phyloP scores from a whole-genome alignment of 2,797 vertebrate genomes.

The Acanthurus leucopareius region DNA sequence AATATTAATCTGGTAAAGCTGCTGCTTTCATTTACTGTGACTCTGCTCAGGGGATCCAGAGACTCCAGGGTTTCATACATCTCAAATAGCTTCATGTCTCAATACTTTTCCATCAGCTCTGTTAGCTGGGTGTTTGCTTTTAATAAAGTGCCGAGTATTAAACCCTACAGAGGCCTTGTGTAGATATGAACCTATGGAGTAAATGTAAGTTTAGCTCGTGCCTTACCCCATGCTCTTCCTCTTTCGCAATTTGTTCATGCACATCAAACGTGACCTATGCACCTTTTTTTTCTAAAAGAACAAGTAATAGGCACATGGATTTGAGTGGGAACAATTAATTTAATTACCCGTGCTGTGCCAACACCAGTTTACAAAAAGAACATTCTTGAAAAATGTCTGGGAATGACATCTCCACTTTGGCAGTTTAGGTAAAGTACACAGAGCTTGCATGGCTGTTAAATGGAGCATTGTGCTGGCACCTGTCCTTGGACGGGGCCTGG shows the following conservation, averaged over 20 bases:
- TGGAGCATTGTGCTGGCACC: constrained; percentile 72
- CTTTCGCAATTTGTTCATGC: neutral
- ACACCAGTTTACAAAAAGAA: constrained; percentile 40
- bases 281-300: constrained; percentile 1
- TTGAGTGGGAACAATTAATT: constrained; percentile 20
- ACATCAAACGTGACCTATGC: neutral
- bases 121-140: constrained; percentile 80
- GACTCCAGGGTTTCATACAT: constrained; percentile 86
- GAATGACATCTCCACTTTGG: constrained; percentile 34
- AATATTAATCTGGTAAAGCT: constrained; percentile 85
- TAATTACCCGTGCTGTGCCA: constrained; percentile 45
- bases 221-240: neutral
- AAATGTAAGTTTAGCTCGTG: constrained; percentile 25
- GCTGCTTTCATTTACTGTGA: constrained; percentile 88
- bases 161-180: constrained; percentile 35
- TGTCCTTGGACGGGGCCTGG: constrained; percentile 65
- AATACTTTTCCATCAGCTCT: constrained; percentile 81
- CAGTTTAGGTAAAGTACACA: constrained; percentile 54
- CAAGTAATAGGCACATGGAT: constrained; percentile 23
- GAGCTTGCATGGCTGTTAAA: constrained; percentile 73
- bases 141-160: constrained; percentile 70
- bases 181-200: constrained; percentile 11
- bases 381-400: constrained; percentile 28
- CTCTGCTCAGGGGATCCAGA: constrained; percentile 84
- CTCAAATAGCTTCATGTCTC: constrained; percentile 88